Conservation (phyloP, 2,888 invertebrate species). For the Cosmia pyralina region DNA sequence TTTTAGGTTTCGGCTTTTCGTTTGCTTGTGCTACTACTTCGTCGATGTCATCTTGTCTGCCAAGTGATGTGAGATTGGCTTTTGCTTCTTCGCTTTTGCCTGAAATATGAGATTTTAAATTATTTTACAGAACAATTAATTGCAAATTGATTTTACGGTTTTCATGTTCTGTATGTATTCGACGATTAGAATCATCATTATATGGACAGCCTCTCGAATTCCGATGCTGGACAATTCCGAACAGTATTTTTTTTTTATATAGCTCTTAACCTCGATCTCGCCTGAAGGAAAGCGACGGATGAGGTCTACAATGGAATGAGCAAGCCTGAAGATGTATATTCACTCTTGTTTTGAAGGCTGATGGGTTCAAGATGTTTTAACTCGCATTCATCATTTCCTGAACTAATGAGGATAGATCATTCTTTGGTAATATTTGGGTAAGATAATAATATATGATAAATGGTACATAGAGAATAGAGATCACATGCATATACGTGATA, state of each 20-base stretch:
- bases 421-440: too few relatives aligned
- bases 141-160: neutral
- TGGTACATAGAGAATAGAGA: neutral
- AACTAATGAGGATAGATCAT: neutral
- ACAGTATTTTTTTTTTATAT: neutral
- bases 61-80: conserved; percentile 65
- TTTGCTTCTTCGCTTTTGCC: conserved; percentile 68
- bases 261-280: too few relatives aligned
- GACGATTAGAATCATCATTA: neutral
- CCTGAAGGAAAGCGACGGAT: too few relatives aligned
- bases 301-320: too few relatives aligned
- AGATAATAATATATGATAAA: neutral
- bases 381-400: neutral
- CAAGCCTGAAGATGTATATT: too few relatives aligned
- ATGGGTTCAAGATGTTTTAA: too few relatives aligned
- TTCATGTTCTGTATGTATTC: neutral
- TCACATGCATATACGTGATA: neutral
- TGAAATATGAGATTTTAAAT: conserved; percentile 52
- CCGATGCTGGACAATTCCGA: neutral
- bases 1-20: conserved; percentile 49
- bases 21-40: conserved; percentile 61
- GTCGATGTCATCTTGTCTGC: conserved; percentile 71
- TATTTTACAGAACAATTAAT: neutral
- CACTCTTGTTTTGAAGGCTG: too few relatives aligned
- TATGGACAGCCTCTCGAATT: neutral